These are phyloP conservation scores for Trematomus bernacchii DNA, from an alignment of 2,797 vertebrate genomes.

Conservation along the genomic window DNA sequence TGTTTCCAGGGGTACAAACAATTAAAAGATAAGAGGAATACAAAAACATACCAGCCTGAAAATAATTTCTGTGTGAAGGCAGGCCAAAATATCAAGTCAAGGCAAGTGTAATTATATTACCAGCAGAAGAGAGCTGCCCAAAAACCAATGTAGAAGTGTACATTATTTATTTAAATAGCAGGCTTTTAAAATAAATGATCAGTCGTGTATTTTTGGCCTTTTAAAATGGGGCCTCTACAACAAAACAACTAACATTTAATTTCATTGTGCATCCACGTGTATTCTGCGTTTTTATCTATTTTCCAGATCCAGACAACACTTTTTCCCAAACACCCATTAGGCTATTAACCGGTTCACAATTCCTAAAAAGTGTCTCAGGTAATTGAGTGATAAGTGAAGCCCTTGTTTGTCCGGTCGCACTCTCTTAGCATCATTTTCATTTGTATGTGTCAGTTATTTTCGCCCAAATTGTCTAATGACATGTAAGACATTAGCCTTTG, in stretches of 20 bases:
- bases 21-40: background rate
- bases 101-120: background rate
- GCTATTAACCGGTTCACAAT: constrained; percentile 54
- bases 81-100: background rate
- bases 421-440: constrained; percentile 75
- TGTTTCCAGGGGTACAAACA: rapidly evolving
- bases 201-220: background rate
- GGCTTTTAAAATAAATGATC: background rate
- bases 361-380: constrained; percentile 61
- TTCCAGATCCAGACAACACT: constrained; percentile 35
- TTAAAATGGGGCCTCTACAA: background rate
- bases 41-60: background rate
- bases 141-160: background rate
- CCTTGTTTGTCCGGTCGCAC: constrained; percentile 60
- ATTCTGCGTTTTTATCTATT: constrained; percentile 21
- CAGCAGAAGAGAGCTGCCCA: background rate
- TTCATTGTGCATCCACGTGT: background rate
- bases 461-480: constrained; percentile 81
- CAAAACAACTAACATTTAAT: background rate
- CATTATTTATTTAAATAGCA: too few relatives aligned
- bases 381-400: constrained; percentile 75
- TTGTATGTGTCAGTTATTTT: constrained; percentile 59
- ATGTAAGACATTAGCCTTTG: constrained; percentile 73
- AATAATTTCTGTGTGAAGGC: background rate
- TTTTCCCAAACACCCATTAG: constrained; percentile 52